phyloP scores from a whole-genome alignment of 2,888 invertebrate species.

The Ceratothoa steindachneri region DNA sequence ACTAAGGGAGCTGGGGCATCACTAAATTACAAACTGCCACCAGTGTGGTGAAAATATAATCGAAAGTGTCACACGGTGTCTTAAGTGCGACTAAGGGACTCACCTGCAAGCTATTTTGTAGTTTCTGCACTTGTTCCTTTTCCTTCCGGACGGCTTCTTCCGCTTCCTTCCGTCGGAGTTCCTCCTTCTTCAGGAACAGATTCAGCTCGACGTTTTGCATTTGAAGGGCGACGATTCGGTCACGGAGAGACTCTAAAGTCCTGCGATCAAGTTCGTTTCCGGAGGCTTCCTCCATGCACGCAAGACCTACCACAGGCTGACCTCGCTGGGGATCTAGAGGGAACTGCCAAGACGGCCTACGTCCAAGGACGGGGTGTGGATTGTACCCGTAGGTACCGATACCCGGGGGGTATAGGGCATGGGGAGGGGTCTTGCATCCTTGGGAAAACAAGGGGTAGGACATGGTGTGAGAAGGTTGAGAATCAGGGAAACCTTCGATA shows the following conservation, averaged over 20 bases:
- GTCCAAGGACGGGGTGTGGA: neutral
- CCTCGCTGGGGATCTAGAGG: neutral
- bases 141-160: constrained; percentile 15
- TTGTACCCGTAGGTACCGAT: neutral
- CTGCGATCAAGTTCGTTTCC: neutral
- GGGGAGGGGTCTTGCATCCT: neutral
- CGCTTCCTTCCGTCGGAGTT: constrained; percentile 17
- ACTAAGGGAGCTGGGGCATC: too few species aligned
- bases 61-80: too few species aligned
- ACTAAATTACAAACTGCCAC: too few species aligned
- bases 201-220: constrained; percentile 21
- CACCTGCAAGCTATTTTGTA: constrained; percentile 21
- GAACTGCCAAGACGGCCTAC: neutral
- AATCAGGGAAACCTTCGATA: neutral
- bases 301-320: neutral
- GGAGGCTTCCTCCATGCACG: neutral
- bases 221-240: constrained; percentile 20
- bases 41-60: too few species aligned
- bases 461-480: neutral
- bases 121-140: constrained; percentile 10
- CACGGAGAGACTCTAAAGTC: constrained; percentile 7
- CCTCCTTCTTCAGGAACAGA: constrained; percentile 16
- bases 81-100: too few species aligned
- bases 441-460: neutral
- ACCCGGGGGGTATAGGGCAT: neutral